Evolutionary conservation across 2,113 vertebrate genomes (phyloP).

Genomic region (Abramis brama): DNA sequence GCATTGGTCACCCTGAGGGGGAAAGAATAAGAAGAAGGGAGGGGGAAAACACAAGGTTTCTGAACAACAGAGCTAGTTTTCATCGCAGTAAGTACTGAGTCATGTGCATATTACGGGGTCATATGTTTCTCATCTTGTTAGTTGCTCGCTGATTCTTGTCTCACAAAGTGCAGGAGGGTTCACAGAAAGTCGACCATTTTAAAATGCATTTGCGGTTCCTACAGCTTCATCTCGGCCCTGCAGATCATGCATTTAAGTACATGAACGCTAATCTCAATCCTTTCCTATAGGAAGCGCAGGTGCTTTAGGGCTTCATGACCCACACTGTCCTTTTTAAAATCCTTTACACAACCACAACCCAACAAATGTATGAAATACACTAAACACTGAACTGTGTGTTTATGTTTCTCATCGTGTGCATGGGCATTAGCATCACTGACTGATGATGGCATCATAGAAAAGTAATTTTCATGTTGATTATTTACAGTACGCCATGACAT

Average conservation of each 20-base stretch:
- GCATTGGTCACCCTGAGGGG: slow-evolving; percentile 10
- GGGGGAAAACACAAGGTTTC: slow-evolving; percentile 43
- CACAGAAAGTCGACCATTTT: background rate
- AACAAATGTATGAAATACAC: background rate
- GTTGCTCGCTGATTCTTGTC: slow-evolving; percentile 50
- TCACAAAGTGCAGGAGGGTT: slow-evolving; percentile 33
- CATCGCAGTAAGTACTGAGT: slow-evolving; percentile 65
- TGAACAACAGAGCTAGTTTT: slow-evolving; percentile 70
- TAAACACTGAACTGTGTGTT: background rate
- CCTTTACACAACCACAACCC: background rate
- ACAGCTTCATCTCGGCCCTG: background rate
- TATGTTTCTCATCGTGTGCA: background rate
- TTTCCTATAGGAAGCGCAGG: background rate
- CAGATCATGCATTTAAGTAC: slow-evolving; percentile 4
- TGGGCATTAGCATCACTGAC: background rate
- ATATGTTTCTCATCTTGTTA: slow-evolving; percentile 64
- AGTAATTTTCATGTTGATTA: background rate
- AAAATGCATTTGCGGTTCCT: background rate
- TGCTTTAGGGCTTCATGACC: background rate
- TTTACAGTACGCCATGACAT: background rate
- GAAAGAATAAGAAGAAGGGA: background rate
- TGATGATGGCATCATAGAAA: background rate
- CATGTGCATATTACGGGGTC: slow-evolving; percentile 71
- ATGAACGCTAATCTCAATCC: background rate
- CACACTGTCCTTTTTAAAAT: background rate